Percentiles rank a stretch among this genome's conserved stretches.
Evolutionary conservation across 2,888 invertebrate species (phyloP).

Genomic region (Drosophila pegasa): DNA sequence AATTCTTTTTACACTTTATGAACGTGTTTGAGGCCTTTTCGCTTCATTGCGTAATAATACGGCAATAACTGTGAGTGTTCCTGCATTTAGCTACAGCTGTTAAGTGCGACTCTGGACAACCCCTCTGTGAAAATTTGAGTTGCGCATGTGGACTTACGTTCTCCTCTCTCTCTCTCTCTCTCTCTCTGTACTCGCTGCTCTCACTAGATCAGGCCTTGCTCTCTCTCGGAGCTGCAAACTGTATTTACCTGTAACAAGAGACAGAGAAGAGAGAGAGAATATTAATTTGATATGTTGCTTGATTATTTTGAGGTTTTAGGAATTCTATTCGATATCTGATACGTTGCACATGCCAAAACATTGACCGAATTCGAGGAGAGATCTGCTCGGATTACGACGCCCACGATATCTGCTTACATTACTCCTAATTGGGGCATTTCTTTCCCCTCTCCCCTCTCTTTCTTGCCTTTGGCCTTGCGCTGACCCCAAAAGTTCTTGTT

Average conservation of each 20-base stretch:
- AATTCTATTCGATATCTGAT: slow-evolving; percentile 31
- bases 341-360: slow-evolving; percentile 22
- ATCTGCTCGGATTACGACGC: slow-evolving; percentile 48
- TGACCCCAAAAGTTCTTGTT: slow-evolving; percentile 67
- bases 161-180: neutral
- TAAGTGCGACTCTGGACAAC: neutral
- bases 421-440: slow-evolving; percentile 55
- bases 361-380: slow-evolving; percentile 14
- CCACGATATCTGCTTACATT: slow-evolving; percentile 67
- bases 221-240: neutral
- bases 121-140: neutral
- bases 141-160: neutral
- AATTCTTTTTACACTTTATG: slow-evolving; percentile 26
- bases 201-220: slow-evolving; percentile 2
- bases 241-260: slow-evolving; percentile 30
- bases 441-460: slow-evolving; percentile 7
- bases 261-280: slow-evolving; percentile 8
- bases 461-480: slow-evolving; percentile 34
- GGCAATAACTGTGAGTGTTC: slow-evolving; percentile 7
- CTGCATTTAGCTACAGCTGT: slow-evolving; percentile 9
- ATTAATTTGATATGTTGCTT: slow-evolving; percentile 29
- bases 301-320: slow-evolving; percentile 35
- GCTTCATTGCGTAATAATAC: slow-evolving; percentile 35
- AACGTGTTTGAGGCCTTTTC: slow-evolving; percentile 7
- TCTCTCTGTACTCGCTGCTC: neutral